Base-by-base conservation (phyloP, 2,113 vertebrate genomes). In the Dunckerocampus dactyliophorus region DNA sequence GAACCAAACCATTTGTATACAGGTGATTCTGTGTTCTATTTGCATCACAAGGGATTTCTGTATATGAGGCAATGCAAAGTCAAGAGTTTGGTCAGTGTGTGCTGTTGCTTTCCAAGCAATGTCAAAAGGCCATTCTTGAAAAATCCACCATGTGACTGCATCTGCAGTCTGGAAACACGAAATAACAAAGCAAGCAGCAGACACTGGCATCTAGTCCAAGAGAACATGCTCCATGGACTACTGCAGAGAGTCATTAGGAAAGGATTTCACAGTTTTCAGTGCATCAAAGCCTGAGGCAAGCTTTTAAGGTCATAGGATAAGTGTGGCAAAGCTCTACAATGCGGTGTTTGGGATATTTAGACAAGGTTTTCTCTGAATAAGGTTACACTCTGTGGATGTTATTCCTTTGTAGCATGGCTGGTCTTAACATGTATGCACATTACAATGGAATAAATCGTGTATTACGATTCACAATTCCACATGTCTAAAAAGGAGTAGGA, bases 261-360 rank as follows among this genome's bases (percentile, higher is more conserved):
- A 37, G 37, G 58, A 67, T 60, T 59, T 70, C 1, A 5, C 67
- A 56, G 77, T 77, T 76, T 75, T 34, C 16, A 42, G 64, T 42
- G 66, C 64, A 72, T 79, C 61, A 78, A 76, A 73, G 71, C 53
- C 49, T 8, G 21, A 47, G 45, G 19, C 43, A 53, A 62, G 67
- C 56, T 79, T 80, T 77, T 52, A 60, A 39, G 75, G 71, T 83
- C 73, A 57, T 47, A 8, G 58, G 52, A 62, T 70, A 65, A 79
- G 71, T 78, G 71, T 64, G 62, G 51, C 24, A 57, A 49, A 59
- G 56, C 67, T 59, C 24, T 34, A 28, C 48, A 65, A 60, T 66
- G 55, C 6, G n/a, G 17, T 31, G 4, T 79, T 75, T 43, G 54
- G 47, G 47, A 37, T 51, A 16, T 51, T 51, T 22, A 53, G 39